A percentile compares a stretch with the other conserved stretches of the same genome.
Evolutionary conservation across 2,113 vertebrate genomes (phyloP).

Genomic region (Myrmecobius fasciatus): DNA sequence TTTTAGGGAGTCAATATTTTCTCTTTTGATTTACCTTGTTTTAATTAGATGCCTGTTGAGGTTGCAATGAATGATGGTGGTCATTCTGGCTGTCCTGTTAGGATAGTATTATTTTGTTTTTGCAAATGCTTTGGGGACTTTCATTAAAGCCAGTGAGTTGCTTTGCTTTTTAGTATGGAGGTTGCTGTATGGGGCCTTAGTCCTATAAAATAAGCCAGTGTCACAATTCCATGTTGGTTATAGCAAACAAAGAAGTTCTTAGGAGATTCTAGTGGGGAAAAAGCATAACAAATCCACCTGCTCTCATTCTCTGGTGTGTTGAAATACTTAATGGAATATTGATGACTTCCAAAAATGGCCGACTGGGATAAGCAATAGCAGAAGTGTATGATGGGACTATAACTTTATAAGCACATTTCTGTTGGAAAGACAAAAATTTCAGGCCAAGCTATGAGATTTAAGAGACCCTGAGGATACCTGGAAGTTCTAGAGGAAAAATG

Average conservation of each 20-base stretch:
- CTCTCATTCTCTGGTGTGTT: conserved; percentile 63
- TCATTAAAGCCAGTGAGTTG: background rate
- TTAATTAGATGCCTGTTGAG: conserved; percentile 50
- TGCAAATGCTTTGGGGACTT: conserved; percentile 19
- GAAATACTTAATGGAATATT: conserved; percentile 63
- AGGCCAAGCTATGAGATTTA: background rate
- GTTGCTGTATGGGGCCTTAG: background rate
- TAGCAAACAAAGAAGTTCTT: conserved; percentile 50
- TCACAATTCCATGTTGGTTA: conserved; percentile 14
- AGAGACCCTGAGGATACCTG: conserved; percentile 2
- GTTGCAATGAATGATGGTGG: conserved; percentile 17
- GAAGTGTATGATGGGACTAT: background rate
- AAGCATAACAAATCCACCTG: conserved; percentile 39
- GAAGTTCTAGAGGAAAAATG: background rate
- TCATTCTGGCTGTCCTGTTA: conserved; percentile 21
- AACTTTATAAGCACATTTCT: background rate
- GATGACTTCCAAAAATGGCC: conserved; percentile 61
- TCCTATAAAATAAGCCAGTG: conserved; percentile 24
- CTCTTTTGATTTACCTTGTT: conserved; percentile 41
- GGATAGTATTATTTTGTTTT: background rate
- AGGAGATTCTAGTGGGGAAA: conserved; percentile 43
- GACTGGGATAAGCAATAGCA: background rate
- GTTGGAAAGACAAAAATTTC: background rate
- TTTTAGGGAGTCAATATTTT: conserved; percentile 43
- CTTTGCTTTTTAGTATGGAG: background rate